A percentile compares a stretch with the other conserved stretches of the same genome.
phyloP scores from a whole-genome alignment of 2,888 invertebrate species.

The Drosophila mettleri region DNA sequence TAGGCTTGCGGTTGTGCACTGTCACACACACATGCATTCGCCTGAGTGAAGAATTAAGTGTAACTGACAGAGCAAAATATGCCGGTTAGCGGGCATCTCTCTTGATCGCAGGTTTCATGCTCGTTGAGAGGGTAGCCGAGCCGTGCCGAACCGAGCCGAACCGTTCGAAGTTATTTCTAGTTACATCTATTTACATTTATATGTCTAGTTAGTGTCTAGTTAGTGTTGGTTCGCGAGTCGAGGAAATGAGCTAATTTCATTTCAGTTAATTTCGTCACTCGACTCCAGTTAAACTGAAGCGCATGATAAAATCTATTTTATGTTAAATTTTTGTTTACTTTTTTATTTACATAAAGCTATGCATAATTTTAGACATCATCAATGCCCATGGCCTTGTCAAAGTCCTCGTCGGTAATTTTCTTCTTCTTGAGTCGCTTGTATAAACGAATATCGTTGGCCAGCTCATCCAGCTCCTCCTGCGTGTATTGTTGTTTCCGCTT shows the following conservation, averaged over 20 bases:
- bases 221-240: not conserved
- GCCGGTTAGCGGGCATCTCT: not conserved
- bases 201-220: not conserved
- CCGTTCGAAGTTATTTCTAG: not conserved
- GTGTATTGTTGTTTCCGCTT: slow-evolving; percentile 87
- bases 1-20: not conserved
- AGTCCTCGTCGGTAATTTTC: slow-evolving; percentile 90
- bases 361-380: slow-evolving; percentile 41
- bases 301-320: not conserved
- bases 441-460: slow-evolving; percentile 92
- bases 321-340: not conserved
- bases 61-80: not conserved
- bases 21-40: not conserved
- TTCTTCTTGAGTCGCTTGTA: slow-evolving; percentile 94
- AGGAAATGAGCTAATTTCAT: not conserved
- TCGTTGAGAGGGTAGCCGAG: not conserved
- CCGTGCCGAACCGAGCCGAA: too few relatives aligned
- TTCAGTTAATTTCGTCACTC: not conserved
- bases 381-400: slow-evolving; percentile 88
- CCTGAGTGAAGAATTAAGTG: not conserved
- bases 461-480: slow-evolving; percentile 90
- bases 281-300: not conserved
- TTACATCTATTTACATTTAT: not conserved
- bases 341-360: slow-evolving; percentile 24
- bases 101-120: not conserved